A percentile compares a stretch with the other conserved stretches of the same genome.
These are phyloP conservation scores for Anagyrus pseudococci DNA, from an alignment of 2,888 invertebrate species.

Conservation along the genomic window DNA sequence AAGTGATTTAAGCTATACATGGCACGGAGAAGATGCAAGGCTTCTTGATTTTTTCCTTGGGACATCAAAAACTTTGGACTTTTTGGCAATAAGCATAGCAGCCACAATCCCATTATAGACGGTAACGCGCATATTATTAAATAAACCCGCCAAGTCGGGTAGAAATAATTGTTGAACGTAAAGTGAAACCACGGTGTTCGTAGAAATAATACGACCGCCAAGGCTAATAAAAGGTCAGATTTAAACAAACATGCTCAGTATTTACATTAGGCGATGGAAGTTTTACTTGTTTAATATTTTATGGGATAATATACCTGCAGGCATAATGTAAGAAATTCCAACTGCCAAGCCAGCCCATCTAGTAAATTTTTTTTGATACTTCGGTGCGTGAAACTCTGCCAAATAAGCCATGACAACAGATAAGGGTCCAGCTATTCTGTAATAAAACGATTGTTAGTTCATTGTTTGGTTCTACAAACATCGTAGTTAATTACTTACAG, in stretches of 20 bases:
- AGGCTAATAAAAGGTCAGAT: conserved; percentile 46
- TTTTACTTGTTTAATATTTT: background rate
- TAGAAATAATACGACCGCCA: conserved; percentile 62
- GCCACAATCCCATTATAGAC: conserved; percentile 71
- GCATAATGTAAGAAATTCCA: conserved; percentile 68
- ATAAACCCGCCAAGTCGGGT: conserved; percentile 64
- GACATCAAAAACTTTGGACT: conserved; percentile 81
- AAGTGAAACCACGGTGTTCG: conserved; percentile 49
- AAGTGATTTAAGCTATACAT: conserved; percentile 76
- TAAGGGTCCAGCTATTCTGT: conserved; percentile 74
- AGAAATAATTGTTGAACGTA: conserved; percentile 47
- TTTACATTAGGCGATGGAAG: too few relatives aligned
- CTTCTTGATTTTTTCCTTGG: conserved; percentile 70
- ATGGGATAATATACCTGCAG: conserved; percentile 63
- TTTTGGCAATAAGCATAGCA: conserved; percentile 72
- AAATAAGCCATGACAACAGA: conserved; percentile 76
- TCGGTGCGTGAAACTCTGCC: conserved; percentile 75
- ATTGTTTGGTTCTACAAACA: background rate
- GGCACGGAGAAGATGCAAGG: conserved; percentile 68
- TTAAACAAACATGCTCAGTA: too few relatives aligned
- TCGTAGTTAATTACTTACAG: conserved; percentile 67
- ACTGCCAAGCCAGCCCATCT: conserved; percentile 73
- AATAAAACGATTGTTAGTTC: conserved; percentile 24
- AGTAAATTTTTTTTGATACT: conserved; percentile 71
- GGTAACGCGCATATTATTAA: conserved; percentile 65